A percentile compares a stretch with the other conserved stretches of the same genome.
These are phyloP conservation scores for Eustalomyia histrio DNA, from an alignment of 2,888 invertebrate species.

Conservation along the genomic window DNA sequence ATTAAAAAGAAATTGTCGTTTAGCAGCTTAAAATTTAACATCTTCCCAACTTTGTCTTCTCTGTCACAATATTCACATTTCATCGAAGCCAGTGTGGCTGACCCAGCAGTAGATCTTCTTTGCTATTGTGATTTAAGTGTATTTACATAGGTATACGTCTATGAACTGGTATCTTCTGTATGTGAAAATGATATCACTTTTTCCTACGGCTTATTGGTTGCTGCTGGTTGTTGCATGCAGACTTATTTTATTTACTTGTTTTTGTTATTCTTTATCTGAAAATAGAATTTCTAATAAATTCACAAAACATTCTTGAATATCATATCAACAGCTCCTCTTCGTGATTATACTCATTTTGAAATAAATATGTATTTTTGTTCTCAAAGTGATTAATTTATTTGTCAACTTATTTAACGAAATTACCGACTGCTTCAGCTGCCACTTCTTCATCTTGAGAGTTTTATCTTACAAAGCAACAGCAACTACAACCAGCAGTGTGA, in stretches of 20 bases:
- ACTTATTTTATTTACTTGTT: neutral
- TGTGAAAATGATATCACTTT: neutral
- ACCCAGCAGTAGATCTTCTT: too few relatives aligned
- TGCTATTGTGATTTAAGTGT: too few relatives aligned
- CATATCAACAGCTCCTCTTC: neutral
- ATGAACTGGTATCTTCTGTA: neutral
- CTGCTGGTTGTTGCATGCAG: neutral
- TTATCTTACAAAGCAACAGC: neutral
- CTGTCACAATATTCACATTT: too few relatives aligned
- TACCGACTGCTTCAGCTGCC: neutral
- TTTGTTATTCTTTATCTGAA: neutral
- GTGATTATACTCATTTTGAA: neutral
- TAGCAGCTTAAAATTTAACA: too few relatives aligned
- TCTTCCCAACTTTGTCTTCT: too few relatives aligned
- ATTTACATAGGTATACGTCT: too few relatives aligned
- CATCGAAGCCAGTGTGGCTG: too few relatives aligned
- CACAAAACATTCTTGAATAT: constrained; percentile 20
- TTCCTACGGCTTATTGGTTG: neutral
- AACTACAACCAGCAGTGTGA: neutral
- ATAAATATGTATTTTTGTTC: neutral
- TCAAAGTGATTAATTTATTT: constrained; percentile 42
- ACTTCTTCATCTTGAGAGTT: neutral
- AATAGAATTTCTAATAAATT: constrained; percentile 29
- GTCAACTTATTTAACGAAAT: constrained; percentile 15
- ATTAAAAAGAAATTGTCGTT: too few relatives aligned